phyloP scores from a whole-genome alignment of 2,888 invertebrate species.

The Campoletis raptor region DNA sequence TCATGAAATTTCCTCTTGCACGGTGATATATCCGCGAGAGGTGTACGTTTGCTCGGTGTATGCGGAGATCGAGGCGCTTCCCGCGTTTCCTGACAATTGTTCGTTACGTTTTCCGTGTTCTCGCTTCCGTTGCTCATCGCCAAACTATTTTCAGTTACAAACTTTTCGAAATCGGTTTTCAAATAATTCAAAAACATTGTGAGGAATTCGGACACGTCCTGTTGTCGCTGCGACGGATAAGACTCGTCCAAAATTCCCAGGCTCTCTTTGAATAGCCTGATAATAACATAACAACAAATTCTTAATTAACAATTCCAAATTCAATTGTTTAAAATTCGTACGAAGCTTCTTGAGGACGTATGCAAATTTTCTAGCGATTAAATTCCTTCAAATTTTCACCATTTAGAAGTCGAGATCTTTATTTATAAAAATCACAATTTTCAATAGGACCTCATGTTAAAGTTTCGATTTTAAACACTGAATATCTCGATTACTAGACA shows the following conservation, averaged over 20 bases:
- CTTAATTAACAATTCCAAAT: no score
- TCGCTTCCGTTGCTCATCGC: conserved; percentile 63
- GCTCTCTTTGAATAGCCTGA: conserved; percentile 76
- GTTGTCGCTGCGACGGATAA: conserved; percentile 79
- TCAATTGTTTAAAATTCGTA: no score
- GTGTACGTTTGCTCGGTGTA: conserved; percentile 73
- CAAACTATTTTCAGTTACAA: conserved; percentile 12
- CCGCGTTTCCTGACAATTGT: conserved; percentile 69
- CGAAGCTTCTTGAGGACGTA: no score
- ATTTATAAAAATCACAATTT: no score
- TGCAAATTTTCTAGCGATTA: no score
- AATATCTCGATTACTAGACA: no score
- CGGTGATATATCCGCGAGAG: conserved; percentile 74
- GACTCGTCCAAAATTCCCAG: conserved; percentile 76
- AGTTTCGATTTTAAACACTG: no score
- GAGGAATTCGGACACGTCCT: conserved; percentile 81
- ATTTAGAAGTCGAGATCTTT: no score
- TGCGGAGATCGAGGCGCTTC: conserved; percentile 54
- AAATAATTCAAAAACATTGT: conserved; percentile 79
- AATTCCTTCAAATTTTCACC: no score
- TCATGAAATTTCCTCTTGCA: conserved; percentile 63
- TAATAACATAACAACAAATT: neutral
- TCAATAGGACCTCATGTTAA: no score
- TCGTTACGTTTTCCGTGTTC: conserved; percentile 75
- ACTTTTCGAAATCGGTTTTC: conserved; percentile 77